Evolutionary conservation across 2,797 vertebrate genomes (phyloP), one percentile per base, ranked within the genome.

Genomic region (Hephaestus fuliginosus): DNA sequence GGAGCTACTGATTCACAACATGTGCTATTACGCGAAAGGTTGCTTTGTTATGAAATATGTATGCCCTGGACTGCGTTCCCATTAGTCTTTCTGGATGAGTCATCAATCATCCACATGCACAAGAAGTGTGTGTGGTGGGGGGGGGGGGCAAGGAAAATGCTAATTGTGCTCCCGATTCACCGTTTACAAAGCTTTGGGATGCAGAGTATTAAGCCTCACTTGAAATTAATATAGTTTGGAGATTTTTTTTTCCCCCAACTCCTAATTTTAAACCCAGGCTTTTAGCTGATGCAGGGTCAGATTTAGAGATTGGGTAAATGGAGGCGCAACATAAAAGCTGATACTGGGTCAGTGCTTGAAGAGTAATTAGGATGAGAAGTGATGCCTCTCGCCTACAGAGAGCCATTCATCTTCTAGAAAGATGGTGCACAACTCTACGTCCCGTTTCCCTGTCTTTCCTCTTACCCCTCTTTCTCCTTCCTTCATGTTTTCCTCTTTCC

Each of bases 1-100:
- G 18, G 41, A 63, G 41, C 78, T 12, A 25, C 72, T 61, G 52
- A 90, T 83, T 81, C 69, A 55, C 49, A 75, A 65, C 76, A 72
- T 85, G 71, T 75, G 58, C 49, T n/a, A 13, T 80, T 70, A 83
- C 76, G 74, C 25, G 39, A 84, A 66, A 71, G 70, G 43, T 78
- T 71, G 52, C 57, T 51, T 51, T 70, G 51, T 75, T 74, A 85
- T 90, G 55, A 77, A 90, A 90, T 86, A 86, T 87, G 76, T 39
- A 84, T 81, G 64, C 36, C 65, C 76, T 49, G 67, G 63, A 79
- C 67, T 51, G 51, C 15, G 2, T 28, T 82, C 72, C 81, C 80
- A 83, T 88, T 88, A 73, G 76, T 88, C 70, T 78, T 68, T 70
- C 52, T 58, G 56, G 66, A 80, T 83, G 76, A 92, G 56, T 91